phyloP scores from a whole-genome alignment of 2,113 vertebrate genomes.

The Pygoscelis adeliae region DNA sequence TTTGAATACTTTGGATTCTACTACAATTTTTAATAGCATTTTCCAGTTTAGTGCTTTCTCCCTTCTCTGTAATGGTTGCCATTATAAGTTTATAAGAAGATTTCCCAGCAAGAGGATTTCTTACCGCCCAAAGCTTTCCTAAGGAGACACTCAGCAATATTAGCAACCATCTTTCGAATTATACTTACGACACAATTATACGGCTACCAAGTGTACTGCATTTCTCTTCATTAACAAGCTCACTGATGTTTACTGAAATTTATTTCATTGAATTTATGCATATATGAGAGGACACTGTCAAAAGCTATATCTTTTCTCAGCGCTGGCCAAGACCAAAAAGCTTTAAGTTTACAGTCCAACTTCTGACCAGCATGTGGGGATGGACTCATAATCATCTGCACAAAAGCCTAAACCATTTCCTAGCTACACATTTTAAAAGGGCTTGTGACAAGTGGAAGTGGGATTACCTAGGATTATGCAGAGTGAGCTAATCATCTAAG shows the following conservation, averaged over 20 bases:
- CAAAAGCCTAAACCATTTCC: neutral
- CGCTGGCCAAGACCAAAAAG: neutral
- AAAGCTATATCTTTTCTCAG: neutral
- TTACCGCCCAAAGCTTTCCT: neutral
- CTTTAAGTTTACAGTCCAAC: neutral
- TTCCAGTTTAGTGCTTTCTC: slow-evolving; percentile 37
- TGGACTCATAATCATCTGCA: neutral
- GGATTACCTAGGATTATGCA: neutral
- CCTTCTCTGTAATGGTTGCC: neutral
- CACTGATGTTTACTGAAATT: neutral
- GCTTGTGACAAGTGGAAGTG: neutral
- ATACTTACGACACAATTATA: neutral
- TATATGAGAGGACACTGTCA: neutral
- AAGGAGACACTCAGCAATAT: neutral
- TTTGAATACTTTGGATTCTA: slow-evolving; percentile 36
- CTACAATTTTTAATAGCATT: slow-evolving; percentile 44
- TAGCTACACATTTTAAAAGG: neutral
- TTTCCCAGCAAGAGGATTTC: slow-evolving; percentile 12
- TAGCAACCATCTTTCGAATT: neutral
- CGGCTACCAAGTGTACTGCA: neutral
- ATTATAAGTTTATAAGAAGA: slow-evolving; percentile 15
- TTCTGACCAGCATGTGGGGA: neutral
- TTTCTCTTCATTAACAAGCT: neutral
- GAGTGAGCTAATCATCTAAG: neutral
- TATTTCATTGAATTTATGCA: neutral